Base-by-base conservation (phyloP, 1,140 invertebrate genomes). In the Polyergus mexicanus region DNA sequence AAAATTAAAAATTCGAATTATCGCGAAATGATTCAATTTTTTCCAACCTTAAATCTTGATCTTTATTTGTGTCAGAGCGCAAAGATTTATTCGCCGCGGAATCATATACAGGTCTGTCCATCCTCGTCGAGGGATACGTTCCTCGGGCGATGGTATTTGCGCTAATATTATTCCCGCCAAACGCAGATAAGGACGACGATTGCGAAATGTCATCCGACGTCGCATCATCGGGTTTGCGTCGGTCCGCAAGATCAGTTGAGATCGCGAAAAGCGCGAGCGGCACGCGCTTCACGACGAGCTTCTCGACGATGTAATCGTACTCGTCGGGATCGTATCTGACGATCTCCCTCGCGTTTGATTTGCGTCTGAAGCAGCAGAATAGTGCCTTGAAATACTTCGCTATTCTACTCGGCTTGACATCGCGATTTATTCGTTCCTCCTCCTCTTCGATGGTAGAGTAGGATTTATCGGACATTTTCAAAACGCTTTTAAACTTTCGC, bases 261-360 rank as follows among this genome's bases (percentile, higher is more conserved):
- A 85, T 68, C n/a, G 44, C 62, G 22, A 85, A 62, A 0, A 85
- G 32, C 16, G 69, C 22, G n/a, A 85, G 63, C 11, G 88, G 88
- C 22, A 88, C 75, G 4, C 81, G 86, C 25, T 78, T 88, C 13
- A 89, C 81, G 10, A 89, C 10, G 11, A 89, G 88, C 60, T 89
- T 89, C 38, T 89, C 88, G 41, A 89, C 69, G 2, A 89, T 44
- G 3, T 89, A 88, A 47, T 89, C 88, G 13, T 32, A 88, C 8
- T 80, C 62, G 5, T 88, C 71, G 0, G 25, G 11, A 62, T 88
- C 28, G 25, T 10, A 41, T 13, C 69, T n/a, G 8, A 35, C 0
- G 1, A 54, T n/a, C 0, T 41, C 41, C 10, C 54, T 13, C 22
- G 7, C 74, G 1, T 22, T 5, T 0, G 60, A 62, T 3, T 84